These are phyloP conservation scores for Nephotettix cincticeps DNA, from an alignment of 1,140 invertebrate genomes.

Conservation along the genomic window DNA sequence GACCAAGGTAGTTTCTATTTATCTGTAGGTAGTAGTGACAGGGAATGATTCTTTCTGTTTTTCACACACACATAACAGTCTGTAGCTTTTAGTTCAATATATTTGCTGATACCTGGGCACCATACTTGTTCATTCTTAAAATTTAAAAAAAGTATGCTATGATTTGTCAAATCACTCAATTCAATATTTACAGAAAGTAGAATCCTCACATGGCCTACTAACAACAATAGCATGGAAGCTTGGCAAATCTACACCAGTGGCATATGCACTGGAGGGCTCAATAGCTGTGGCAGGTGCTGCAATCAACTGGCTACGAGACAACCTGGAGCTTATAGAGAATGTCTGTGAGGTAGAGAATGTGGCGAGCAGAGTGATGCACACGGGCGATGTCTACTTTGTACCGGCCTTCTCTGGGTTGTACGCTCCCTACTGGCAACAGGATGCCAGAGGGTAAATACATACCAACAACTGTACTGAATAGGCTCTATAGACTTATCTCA, in stretches of 20 bases:
- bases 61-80: too few relatives aligned
- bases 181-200: conserved; percentile 60
- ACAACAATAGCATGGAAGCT: conserved; percentile 94
- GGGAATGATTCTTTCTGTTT: too few relatives aligned
- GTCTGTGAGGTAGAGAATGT: conserved; percentile 60
- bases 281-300: conserved; percentile 86
- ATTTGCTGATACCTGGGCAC: too few relatives aligned
- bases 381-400: conserved; percentile 87
- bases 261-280: conserved; percentile 91
- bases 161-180: too few relatives aligned
- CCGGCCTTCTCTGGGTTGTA: conserved; percentile 93
- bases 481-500: too few relatives aligned
- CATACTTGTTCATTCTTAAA: too few relatives aligned
- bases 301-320: conserved; percentile 66
- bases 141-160: too few relatives aligned
- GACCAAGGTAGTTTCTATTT: too few relatives aligned
- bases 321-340: conserved; percentile 57
- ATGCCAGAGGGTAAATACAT: conserved; percentile 84
- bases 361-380: conserved; percentile 60
- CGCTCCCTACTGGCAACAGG: conserved; percentile 91
- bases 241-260: conserved; percentile 70
- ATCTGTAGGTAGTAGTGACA: too few relatives aligned
- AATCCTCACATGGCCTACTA: conserved; percentile 84
- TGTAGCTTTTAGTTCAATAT: too few relatives aligned
- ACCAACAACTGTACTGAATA: too few relatives aligned